These are phyloP conservation scores for Aldrovandia affinis DNA, from an alignment of 2,797 vertebrate genomes.

Conservation along the genomic window DNA sequence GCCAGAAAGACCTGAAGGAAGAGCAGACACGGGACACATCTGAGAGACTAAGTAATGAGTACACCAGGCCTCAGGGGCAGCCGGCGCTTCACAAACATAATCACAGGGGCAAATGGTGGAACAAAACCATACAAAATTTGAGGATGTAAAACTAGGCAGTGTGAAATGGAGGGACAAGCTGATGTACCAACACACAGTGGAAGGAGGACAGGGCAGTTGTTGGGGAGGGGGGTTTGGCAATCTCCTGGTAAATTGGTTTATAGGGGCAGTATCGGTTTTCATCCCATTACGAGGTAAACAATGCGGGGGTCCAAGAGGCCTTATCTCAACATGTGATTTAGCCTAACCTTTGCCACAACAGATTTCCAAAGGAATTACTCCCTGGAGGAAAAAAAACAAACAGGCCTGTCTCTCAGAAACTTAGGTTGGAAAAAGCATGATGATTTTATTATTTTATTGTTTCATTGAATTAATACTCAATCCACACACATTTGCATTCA, in stretches of 20 bases:
- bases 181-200: not conserved
- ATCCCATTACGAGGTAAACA: conserved; percentile 9
- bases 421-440: not conserved
- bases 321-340: conserved; percentile 28
- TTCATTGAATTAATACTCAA: not conserved
- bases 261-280: conserved; percentile 14
- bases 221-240: not conserved
- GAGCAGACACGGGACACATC: not conserved
- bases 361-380: not conserved
- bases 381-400: not conserved
- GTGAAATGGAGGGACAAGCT: conserved; percentile 6
- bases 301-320: conserved; percentile 6
- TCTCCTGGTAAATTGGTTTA: conserved; percentile 6
- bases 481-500: not conserved
- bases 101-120: not conserved
- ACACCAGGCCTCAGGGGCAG: not conserved
- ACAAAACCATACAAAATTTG: conserved; percentile 18
- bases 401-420: not conserved
- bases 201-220: conserved; percentile 12
- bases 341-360: conserved; percentile 25
- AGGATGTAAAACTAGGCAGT: conserved; percentile 21
- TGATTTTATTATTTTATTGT: not conserved
- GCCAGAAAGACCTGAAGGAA: not conserved
- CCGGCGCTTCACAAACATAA: conserved; percentile 5
- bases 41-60: not conserved